Evolutionary conservation across 2,797 vertebrate genomes (phyloP).

Genomic region (Malurus leucopterus): DNA sequence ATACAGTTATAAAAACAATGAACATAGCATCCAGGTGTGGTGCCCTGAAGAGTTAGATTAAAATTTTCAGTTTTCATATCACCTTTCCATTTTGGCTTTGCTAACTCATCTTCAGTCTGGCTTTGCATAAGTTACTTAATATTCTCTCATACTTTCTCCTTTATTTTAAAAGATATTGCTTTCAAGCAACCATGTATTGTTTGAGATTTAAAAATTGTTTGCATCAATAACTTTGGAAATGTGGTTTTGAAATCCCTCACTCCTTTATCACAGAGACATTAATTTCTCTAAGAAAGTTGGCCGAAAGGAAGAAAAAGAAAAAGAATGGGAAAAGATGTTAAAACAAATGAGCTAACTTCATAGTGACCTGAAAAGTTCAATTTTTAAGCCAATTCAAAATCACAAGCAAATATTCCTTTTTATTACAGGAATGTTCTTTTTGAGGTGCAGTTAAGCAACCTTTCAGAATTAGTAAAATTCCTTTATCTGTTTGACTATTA

Average conservation of each 20-base stretch:
- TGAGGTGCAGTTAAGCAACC: background rate
- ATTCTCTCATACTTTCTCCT: background rate
- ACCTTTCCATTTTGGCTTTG: background rate
- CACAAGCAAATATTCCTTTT: background rate
- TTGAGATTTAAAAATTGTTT: background rate
- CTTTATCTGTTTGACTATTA: background rate
- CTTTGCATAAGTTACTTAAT: background rate
- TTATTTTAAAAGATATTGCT: background rate
- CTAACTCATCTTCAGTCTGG: background rate
- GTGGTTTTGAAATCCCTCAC: background rate
- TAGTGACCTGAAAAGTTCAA: background rate
- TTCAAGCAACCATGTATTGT: background rate
- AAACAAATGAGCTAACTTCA: background rate
- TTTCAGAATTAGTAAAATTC: background rate
- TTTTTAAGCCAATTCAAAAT: background rate
- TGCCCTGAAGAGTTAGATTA: background rate
- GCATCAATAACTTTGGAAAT: background rate
- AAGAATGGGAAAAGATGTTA: background rate
- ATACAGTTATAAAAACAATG: background rate
- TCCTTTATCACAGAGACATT: background rate
- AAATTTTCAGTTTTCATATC: background rate
- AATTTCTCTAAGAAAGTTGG: background rate
- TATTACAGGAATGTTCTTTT: background rate
- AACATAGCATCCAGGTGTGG: fast-evolving
- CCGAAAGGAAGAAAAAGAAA: background rate